Conservation (phyloP, 2,797 vertebrate species). For the Glossophaga mutica region DNA sequence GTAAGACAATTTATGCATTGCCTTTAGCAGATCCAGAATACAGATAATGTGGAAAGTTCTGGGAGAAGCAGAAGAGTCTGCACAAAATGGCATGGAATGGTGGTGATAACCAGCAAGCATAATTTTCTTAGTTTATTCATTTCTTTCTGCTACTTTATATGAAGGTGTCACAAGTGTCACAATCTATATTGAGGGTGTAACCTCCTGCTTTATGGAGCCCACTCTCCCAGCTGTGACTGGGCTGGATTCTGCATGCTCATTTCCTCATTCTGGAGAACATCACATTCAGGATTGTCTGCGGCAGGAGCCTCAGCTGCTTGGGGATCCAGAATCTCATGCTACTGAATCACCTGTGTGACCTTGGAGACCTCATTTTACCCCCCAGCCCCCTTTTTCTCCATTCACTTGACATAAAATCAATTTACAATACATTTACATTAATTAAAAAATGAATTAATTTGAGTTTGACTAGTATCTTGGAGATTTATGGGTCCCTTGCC, state of each 20-base stretch:
- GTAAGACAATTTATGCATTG: not conserved
- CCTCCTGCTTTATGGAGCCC: not conserved
- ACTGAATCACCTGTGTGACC: not conserved
- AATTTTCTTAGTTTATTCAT: not conserved
- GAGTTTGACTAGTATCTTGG: not conserved
- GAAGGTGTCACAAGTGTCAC: not conserved
- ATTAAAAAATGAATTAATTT: not conserved
- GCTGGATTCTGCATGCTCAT: not conserved
- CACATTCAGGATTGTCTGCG: not conserved
- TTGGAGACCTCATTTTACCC: not conserved
- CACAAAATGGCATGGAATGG: not conserved
- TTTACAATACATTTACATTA: not conserved
- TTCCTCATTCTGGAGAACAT: not conserved
- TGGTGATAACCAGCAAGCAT: not conserved
- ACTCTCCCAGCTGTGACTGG: fast-evolving
- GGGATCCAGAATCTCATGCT: not conserved
- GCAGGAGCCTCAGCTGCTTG: not conserved
- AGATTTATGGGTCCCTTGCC: not conserved
- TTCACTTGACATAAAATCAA: not conserved
- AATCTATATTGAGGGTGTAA: not conserved
- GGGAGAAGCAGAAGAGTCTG: not conserved
- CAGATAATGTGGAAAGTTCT: not conserved
- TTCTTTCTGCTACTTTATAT: not conserved
- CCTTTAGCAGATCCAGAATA: not conserved
- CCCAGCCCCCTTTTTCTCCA: not conserved